Evolutionary conservation across 2,113 vertebrate genomes (phyloP).

Genomic region (Pao palembangensis): DNA sequence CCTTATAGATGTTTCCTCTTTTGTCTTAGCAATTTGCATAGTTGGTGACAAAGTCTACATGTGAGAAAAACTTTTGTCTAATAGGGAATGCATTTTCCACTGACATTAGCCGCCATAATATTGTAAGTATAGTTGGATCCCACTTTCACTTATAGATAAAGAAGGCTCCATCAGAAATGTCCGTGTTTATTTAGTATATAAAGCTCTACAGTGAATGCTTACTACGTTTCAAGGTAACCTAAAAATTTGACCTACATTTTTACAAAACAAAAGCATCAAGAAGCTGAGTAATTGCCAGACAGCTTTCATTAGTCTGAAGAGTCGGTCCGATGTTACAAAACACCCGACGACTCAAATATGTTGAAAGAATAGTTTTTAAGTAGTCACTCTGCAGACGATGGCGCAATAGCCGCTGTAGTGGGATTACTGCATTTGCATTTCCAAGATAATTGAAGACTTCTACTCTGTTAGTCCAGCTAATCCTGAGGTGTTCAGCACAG

Average conservation of each 20-base stretch:
- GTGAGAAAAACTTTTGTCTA: too few species aligned
- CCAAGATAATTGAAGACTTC: too few species aligned
- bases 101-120: too few species aligned
- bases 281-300: not conserved
- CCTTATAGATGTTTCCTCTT: too few species aligned
- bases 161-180: too few species aligned
- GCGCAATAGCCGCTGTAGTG: not conserved
- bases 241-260: not conserved
- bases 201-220: not conserved
- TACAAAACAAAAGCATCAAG: not conserved
- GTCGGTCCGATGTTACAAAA: not conserved
- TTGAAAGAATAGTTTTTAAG: not conserved
- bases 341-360: slow-evolving; percentile 21
- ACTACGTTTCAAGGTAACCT: not conserved
- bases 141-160: too few species aligned
- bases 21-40: too few species aligned
- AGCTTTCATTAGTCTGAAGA: slow-evolving; percentile 10
- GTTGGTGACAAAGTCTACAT: too few species aligned
- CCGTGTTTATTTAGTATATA: too few species aligned
- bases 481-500: slow-evolving; percentile 31
- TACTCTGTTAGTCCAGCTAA: slow-evolving; percentile 36
- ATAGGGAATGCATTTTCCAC: too few species aligned
- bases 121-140: too few species aligned
- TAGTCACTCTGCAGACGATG: not conserved
- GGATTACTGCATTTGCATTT: not conserved